These are phyloP conservation scores for Tachina grossa DNA, from an alignment of 2,888 invertebrate species.

Conservation along the genomic window DNA sequence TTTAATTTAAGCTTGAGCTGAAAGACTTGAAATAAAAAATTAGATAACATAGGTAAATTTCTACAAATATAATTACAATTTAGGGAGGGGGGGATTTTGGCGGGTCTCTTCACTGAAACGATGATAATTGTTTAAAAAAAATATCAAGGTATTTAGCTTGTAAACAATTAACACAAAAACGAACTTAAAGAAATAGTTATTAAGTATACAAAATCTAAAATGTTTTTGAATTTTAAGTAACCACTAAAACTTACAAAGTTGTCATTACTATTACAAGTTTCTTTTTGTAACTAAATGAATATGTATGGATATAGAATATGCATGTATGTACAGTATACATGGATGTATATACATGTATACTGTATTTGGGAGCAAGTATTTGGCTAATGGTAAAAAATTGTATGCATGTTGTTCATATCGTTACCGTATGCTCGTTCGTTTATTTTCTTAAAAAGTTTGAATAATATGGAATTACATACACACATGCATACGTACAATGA, in stretches of 20 bases:
- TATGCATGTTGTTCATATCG: slow-evolving; percentile 43
- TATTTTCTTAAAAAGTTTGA: slow-evolving; percentile 42
- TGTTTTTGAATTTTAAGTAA: too few species aligned
- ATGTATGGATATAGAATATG: not conserved
- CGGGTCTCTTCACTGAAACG: too few species aligned
- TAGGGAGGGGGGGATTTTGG: too few species aligned
- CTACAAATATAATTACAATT: too few species aligned
- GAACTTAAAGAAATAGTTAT: too few species aligned
- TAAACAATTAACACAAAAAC: too few species aligned
- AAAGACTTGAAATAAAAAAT: too few species aligned
- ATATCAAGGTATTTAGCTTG: too few species aligned
- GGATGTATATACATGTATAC: not conserved
- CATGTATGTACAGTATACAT: not conserved
- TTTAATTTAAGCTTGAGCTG: too few species aligned
- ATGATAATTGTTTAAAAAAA: too few species aligned
- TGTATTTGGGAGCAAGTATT: slow-evolving; percentile 1
- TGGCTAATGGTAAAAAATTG: slow-evolving; percentile 30
- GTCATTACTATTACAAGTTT: slow-evolving; percentile 8
- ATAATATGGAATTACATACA: slow-evolving; percentile 40
- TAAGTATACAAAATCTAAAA: too few species aligned
- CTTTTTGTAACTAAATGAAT: not conserved
- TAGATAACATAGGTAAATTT: too few species aligned
- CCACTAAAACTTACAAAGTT: not conserved
- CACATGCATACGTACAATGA: slow-evolving; percentile 4
- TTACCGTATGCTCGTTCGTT: slow-evolving; percentile 25